Base-by-base conservation (phyloP, 1,140 invertebrate species). In the Mycetomoellerius zeteki region DNA sequence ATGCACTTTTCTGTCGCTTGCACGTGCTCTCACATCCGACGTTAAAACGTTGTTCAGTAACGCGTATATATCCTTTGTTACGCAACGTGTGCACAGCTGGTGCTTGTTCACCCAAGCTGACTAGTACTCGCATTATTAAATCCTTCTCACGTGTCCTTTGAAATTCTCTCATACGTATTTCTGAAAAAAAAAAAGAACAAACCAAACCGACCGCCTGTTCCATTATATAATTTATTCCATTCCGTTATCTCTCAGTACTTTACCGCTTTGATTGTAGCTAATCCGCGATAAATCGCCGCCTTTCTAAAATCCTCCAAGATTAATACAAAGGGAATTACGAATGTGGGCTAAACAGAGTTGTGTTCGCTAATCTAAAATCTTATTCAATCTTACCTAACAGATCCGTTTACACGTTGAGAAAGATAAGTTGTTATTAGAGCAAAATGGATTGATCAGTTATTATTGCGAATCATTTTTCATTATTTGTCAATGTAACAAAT, bases 1-100 rank as follows among this genome's bases (percentile, higher is more conserved):
- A 21, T 69, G 60, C 43, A 71, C 65, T 58, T 71, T 81, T 24
- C 64, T 81, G 64, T 69, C 21, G 43, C n/a, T 21, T 14, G 65
- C 78, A 43, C 33, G 47, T 65, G 77, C 33, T 69, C 21, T n/a
- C 47, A 24, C n/a, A 27, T 56, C 37, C 62, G 77, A 81, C n/a
- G 21, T 43, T 81, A 81, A 43, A 43, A 81, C 50, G 30, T 54
- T 30, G n/a, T 80, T 65, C 43, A 37, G n/a, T 37, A 27, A 54
- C 24, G 30, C 30, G 56, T 64, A 37, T 8, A 24, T 30, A 27
- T 3, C 50, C 24, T 67, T 80, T 69, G 77, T 67, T 80, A 43
- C 62, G 50, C 62, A 81, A 81, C 60, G 47, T 16, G 16, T 21
- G 47, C 50, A 50, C 76, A 33, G 60, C 60, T 60, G 73, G 54